A percentile compares a stretch with the other conserved stretches of the same genome.
Evolutionary conservation across 2,888 invertebrate species (phyloP).

Genomic region (Drosophila subquinaria): DNA sequence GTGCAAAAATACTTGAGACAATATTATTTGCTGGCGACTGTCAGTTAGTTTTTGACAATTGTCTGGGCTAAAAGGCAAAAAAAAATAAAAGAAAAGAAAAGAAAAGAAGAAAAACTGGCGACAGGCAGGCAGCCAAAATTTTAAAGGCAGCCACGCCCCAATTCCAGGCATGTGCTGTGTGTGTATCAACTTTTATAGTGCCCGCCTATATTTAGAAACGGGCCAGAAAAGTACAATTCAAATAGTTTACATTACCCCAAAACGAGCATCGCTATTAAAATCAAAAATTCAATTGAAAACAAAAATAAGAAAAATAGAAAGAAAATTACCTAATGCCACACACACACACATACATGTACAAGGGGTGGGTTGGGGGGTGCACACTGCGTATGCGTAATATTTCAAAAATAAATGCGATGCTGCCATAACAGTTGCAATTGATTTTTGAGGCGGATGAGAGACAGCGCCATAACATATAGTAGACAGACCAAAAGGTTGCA

Average conservation of each 20-base stretch:
- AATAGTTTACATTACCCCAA: conserved; percentile 70
- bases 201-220: conserved; percentile 36
- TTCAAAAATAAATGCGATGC: conserved; percentile 73
- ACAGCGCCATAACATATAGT: conserved; percentile 6
- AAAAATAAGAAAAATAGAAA: conserved; percentile 32
- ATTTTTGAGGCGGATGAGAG: conserved; percentile 34
- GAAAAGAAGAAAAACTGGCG: not conserved
- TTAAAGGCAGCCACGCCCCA: conserved; percentile 39
- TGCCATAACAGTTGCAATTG: conserved; percentile 62
- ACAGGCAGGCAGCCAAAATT: conserved; percentile 20
- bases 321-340: conserved; percentile 76
- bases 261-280: conserved; percentile 49
- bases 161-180: conserved; percentile 43
- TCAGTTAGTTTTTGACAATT: conserved; percentile 51
- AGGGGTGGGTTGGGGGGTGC: not conserved
- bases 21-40: conserved; percentile 24
- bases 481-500: conserved; percentile 43
- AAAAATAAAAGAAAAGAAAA: not conserved
- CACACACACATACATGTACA: conserved; percentile 10
- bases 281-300: conserved; percentile 29
- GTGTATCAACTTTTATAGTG: conserved; percentile 32
- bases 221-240: conserved; percentile 70
- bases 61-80: conserved; percentile 14
- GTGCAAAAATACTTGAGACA: not conserved
- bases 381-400: conserved; percentile 74